Evolutionary conservation across 2,888 invertebrate genomes (phyloP), one percentile per base, ranked within the genome.

Genomic region (Phymatocera aterrima): DNA sequence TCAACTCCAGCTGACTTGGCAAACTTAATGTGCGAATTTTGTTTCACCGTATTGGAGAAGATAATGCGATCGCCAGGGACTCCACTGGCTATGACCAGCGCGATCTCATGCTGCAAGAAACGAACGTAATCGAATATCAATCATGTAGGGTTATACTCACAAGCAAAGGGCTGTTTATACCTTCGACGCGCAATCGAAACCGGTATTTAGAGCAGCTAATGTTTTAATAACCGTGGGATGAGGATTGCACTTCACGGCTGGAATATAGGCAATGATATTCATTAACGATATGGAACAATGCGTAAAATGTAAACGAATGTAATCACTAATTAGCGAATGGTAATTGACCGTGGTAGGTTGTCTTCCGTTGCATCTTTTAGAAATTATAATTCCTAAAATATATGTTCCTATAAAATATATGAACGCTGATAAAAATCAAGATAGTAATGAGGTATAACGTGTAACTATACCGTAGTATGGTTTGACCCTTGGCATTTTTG

Each of bases 231-330:
- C 91, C 3, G 91, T 88, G 31, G 90, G 88, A 82, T 93, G 91
- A 65, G 92, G 92, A 88, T 94, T 94, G 86, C 94, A 94, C 87
- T 94, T 94, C 37, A 94, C 91, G 81, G 94, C 94, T 91, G 82
- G 31, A 87, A 88, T 79, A 54, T 31, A 72, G 34, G n/a, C 46
- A 28, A 34, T 40, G 5, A 15, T n/a, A 10, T n/a, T 0, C 21
- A 60, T 60, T 1, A 31, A n/a, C 60, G 28, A 60, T 15, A 15
- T 4, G 60, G 28, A 31, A 31, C 31, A 60, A 8, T 1, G 18
- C 21, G 6, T 6, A 18, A 34, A 40, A 40, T 64, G 21, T 10
- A 6, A 15, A 6, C 28, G 24, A 46, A 68, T 46, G 48, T n/a
- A 31, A 72, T 72, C 4, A 43, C 68, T 46, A n/a, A 61, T 61